A percentile compares a stretch with the other conserved stretches of the same genome.
Conservation (phyloP, 2,797 vertebrate species). For the Poeciliopsis presidionis region DNA sequence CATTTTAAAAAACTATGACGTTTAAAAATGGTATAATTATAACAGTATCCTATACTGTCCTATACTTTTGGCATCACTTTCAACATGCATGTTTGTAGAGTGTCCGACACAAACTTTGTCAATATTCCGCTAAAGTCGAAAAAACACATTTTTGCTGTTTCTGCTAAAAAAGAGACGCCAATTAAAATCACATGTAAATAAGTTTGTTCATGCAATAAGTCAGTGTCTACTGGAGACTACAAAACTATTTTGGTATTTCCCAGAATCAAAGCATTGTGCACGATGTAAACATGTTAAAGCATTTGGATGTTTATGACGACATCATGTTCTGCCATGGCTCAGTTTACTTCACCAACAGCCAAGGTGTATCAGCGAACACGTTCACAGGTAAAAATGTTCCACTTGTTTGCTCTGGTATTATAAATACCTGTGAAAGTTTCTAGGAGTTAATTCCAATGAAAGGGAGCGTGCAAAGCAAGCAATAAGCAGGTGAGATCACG, state of each 20-base stretch:
- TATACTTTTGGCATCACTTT: too few species aligned
- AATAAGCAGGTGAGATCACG: background rate
- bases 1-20: background rate
- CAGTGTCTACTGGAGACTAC: too few species aligned
- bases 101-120: too few species aligned
- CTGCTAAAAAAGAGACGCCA: too few species aligned
- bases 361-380: background rate
- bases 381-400: background rate
- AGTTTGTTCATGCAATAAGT: too few species aligned
- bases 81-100: too few species aligned
- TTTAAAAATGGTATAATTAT: background rate
- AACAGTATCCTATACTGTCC: too few species aligned
- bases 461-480: background rate
- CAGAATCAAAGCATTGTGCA: background rate
- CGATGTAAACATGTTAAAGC: background rate
- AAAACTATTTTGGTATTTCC: background rate
- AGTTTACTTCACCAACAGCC: background rate
- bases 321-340: background rate
- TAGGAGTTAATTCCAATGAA: background rate
- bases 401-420: background rate
- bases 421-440: background rate
- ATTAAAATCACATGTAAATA: too few species aligned
- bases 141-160: too few species aligned
- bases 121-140: too few species aligned
- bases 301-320: background rate